Conservation (phyloP, 2,888 invertebrate genomes). For the Azorinus chamasolen region DNA sequence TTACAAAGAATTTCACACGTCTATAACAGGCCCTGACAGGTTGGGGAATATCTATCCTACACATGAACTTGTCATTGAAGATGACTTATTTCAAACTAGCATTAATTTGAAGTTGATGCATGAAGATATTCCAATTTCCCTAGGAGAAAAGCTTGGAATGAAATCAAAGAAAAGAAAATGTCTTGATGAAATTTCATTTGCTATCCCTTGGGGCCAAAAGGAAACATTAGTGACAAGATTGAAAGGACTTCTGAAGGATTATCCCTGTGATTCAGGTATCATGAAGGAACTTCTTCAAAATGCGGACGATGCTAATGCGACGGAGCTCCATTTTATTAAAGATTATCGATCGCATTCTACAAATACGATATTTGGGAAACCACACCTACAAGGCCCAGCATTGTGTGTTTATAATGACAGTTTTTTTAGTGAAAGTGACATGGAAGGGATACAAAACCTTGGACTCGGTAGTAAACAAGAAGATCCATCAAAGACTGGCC, state of each 20-base stretch:
- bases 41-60: conserved; percentile 61
- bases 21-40: conserved; percentile 72
- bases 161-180: conserved; percentile 56
- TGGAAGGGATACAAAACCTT: conserved; percentile 75
- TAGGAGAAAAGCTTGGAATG: conserved; percentile 72
- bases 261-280: conserved; percentile 81
- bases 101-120: conserved; percentile 57
- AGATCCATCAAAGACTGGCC: conserved; percentile 77
- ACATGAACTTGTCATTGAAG: conserved; percentile 73
- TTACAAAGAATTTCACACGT: conserved; percentile 25
- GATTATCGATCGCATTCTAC: conserved; percentile 71
- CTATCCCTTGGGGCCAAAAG: conserved; percentile 80
- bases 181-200: conserved; percentile 29
- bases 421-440: conserved; percentile 68
- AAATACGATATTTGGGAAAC: conserved; percentile 50
- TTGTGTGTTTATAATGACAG: conserved; percentile 76
- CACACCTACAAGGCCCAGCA: conserved; percentile 74
- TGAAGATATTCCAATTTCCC: conserved; percentile 40
- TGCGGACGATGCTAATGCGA: conserved; percentile 83
- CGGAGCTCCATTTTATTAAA: conserved; percentile 81
- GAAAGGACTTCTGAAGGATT: conserved; percentile 77
- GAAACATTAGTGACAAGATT: conserved; percentile 81
- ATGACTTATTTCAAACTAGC: conserved; percentile 67
- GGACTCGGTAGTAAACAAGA: conserved; percentile 75
- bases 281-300: conserved; percentile 84